Percentiles rank a stretch among this genome's conserved stretches.
phyloP scores from a whole-genome alignment of 2,888 invertebrate genomes.

The Leptinotarsa peninsularis region DNA sequence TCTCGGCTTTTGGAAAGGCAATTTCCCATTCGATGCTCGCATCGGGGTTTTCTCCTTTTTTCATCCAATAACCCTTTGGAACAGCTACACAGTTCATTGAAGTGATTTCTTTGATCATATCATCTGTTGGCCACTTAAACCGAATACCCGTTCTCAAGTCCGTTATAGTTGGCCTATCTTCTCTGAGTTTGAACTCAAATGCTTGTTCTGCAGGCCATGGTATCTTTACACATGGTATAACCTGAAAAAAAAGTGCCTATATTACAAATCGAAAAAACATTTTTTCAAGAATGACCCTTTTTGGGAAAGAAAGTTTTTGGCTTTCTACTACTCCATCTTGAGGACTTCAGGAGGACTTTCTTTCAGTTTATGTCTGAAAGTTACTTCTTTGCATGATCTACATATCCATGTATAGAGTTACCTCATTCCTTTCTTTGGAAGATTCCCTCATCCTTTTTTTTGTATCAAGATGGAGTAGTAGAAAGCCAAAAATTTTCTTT shows the following conservation, averaged over 20 bases:
- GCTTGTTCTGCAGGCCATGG: conserved; percentile 81
- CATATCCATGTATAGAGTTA: too few relatives aligned
- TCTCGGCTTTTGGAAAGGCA: conserved; percentile 81
- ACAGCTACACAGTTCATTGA: conserved; percentile 78
- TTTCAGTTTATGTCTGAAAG: too few relatives aligned
- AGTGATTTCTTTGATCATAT: conserved; percentile 76
- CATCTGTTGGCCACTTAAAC: conserved; percentile 78
- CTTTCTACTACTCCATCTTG: too few relatives aligned
- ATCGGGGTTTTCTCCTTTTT: conserved; percentile 65
- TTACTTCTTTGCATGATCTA: too few relatives aligned
- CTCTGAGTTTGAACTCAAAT: conserved; percentile 74
- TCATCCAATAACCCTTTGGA: conserved; percentile 78
- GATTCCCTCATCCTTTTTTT: too few relatives aligned
- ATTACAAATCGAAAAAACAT: not conserved
- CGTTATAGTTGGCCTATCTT: conserved; percentile 68
- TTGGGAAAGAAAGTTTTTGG: too few relatives aligned
- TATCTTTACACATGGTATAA: conserved; percentile 77
- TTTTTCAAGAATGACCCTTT: too few relatives aligned
- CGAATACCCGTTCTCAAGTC: conserved; percentile 59
- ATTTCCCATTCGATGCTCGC: conserved; percentile 81
- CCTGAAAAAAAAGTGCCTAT: conserved; percentile 59
- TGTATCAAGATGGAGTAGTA: too few relatives aligned
- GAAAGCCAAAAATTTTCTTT: too few relatives aligned
- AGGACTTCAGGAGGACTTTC: too few relatives aligned
- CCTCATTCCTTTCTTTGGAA: too few relatives aligned